Evolutionary conservation across 2,888 invertebrate species (phyloP).

Genomic region (Rhingia campestris): DNA sequence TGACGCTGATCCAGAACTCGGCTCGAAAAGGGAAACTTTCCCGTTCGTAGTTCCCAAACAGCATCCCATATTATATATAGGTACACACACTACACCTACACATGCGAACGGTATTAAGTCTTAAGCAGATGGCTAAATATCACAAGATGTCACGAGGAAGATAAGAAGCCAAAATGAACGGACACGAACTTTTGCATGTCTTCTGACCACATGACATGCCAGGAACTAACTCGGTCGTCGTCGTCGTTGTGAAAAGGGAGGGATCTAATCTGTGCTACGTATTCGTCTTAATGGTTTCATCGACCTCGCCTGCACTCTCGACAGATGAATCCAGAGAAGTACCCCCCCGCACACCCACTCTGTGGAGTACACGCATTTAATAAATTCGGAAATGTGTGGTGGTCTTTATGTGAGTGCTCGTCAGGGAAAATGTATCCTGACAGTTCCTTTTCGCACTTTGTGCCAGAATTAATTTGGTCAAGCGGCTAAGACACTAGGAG

Average conservation of each 20-base stretch:
- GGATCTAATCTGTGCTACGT: constrained; percentile 38
- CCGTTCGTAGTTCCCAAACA: constrained; percentile 2
- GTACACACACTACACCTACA: constrained; percentile 9
- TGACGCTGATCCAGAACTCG: too few species aligned
- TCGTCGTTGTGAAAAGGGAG: background rate
- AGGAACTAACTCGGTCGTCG: constrained; percentile 34
- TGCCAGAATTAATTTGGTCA: constrained; percentile 54
- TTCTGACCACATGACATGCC: constrained; percentile 48
- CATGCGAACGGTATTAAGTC: constrained; percentile 49
- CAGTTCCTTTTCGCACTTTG: constrained; percentile 60
- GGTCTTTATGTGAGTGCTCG: background rate
- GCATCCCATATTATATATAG: background rate
- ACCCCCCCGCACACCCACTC: too few species aligned
- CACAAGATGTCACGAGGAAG: constrained; percentile 50
- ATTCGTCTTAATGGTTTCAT: constrained; percentile 53
- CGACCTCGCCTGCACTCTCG: constrained; percentile 18
- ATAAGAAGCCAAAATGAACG: constrained; percentile 49
- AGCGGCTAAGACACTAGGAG: constrained; percentile 24
- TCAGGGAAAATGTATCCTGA: constrained; percentile 41
- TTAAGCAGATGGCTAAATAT: constrained; percentile 47
- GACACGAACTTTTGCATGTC: constrained; percentile 56
- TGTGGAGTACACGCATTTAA: constrained; percentile 13
- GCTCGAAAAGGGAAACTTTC: constrained; percentile 5
- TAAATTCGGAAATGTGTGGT: constrained; percentile 9
- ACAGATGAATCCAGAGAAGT: constrained; percentile 9